Evolutionary conservation across 2,888 invertebrate species (phyloP).

Genomic region (Xylota segnis): DNA sequence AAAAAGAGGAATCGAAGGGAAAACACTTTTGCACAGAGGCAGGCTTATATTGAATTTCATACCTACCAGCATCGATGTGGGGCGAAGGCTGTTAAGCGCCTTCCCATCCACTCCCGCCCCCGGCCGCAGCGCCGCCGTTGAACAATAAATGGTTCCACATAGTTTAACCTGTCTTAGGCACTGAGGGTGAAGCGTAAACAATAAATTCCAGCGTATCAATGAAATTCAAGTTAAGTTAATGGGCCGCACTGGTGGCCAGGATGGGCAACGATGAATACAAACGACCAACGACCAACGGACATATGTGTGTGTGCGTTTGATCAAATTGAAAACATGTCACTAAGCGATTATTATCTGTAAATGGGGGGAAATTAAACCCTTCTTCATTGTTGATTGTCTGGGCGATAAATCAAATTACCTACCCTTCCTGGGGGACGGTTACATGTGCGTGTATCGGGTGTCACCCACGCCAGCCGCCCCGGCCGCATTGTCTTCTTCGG

Average conservation of each 20-base stretch:
- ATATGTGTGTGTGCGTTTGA: not conserved
- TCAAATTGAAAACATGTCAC: slow-evolving; percentile 48
- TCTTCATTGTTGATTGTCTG: slow-evolving; percentile 21
- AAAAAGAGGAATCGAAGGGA: slow-evolving; percentile 30
- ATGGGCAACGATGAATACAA: not conserved
- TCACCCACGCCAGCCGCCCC: slow-evolving; percentile 3
- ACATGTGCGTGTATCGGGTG: not conserved
- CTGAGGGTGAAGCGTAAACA: slow-evolving; percentile 57
- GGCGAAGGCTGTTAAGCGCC: slow-evolving; percentile 14
- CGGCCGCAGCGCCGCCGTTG: not conserved
- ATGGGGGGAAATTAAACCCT: slow-evolving; percentile 34
- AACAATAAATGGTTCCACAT: slow-evolving; percentile 66
- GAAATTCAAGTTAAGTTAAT: slow-evolving; percentile 67
- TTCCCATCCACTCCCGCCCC: slow-evolving; percentile 20
- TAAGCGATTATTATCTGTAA: slow-evolving; percentile 49
- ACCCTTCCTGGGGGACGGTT: not conserved
- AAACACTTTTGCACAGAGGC: slow-evolving; percentile 53
- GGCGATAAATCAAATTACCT: slow-evolving; percentile 27
- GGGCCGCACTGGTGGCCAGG: slow-evolving; percentile 37
- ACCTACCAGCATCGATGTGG: slow-evolving; percentile 46
- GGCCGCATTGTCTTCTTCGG: slow-evolving; percentile 33
- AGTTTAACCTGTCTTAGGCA: slow-evolving; percentile 60
- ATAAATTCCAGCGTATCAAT: slow-evolving; percentile 66
- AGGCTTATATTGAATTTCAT: slow-evolving; percentile 70
- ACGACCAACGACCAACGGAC: not conserved